A percentile compares a stretch with the other conserved stretches of the same genome.
These are phyloP conservation scores for Protula sp. DNA, from an alignment of 2,888 invertebrate species.

Conservation along the genomic window DNA sequence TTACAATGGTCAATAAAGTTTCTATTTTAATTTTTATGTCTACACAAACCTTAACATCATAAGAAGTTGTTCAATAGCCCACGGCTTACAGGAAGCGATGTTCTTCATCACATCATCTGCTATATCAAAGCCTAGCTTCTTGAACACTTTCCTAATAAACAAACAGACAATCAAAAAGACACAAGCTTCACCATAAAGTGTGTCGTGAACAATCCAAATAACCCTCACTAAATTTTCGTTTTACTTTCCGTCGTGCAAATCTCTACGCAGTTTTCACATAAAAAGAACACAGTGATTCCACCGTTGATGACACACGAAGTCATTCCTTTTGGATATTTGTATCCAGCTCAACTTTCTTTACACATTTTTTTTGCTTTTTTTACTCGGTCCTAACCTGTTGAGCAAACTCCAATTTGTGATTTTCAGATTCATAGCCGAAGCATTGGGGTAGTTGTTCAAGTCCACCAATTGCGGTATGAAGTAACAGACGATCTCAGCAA, in stretches of 20 bases:
- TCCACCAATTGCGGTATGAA: constrained; percentile 52
- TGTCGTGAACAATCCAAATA: not conserved
- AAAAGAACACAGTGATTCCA: no score
- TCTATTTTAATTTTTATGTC: no score
- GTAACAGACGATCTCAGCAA: constrained; percentile 52
- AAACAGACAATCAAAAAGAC: not conserved
- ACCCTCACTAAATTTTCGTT: not conserved
- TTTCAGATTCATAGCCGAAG: constrained; percentile 45
- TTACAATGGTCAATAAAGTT: no score
- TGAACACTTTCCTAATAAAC: constrained; percentile 24
- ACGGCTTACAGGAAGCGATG: constrained; percentile 17
- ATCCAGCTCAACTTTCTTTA: no score
- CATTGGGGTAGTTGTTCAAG: constrained; percentile 50
- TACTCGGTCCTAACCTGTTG: no score
- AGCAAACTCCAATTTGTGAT: constrained; percentile 53
- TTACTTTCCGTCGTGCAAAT: no score
- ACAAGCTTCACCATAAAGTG: not conserved
- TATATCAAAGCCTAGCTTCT: constrained; percentile 20
- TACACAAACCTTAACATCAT: constrained; percentile 17
- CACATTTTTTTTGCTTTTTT: no score
- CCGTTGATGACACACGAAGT: no score
- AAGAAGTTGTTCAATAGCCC: constrained; percentile 22
- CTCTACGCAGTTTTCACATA: no score
- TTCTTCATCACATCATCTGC: constrained; percentile 21
- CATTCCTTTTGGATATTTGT: no score